Conservation (phyloP, 2,888 invertebrate species). For the Adineta ricciae region DNA sequence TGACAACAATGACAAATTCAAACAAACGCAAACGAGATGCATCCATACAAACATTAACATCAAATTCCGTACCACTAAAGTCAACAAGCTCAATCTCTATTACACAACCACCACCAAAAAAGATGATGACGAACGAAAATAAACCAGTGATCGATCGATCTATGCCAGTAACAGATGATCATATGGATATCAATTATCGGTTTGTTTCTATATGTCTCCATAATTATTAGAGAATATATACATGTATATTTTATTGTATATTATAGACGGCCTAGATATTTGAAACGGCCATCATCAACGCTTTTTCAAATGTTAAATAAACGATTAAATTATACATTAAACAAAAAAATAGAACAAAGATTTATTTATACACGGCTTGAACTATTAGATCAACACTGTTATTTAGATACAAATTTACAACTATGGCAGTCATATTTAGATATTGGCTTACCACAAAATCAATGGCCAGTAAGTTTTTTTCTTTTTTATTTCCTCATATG, state of each 20-base stretch:
- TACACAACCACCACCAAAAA: not conserved
- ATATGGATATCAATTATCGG: not conserved
- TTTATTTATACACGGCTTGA: not conserved
- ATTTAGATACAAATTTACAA: not conserved
- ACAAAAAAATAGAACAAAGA: not conserved
- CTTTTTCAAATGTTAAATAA: not conserved
- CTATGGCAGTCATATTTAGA: not conserved
- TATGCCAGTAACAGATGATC: not conserved
- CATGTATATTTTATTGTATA: not conserved
- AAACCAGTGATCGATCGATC: not conserved
- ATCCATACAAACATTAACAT: not conserved
- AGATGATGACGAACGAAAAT: not conserved
- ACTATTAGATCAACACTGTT: not conserved
- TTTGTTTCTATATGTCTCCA: not conserved
- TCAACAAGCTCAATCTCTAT: not conserved
- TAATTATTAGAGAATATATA: not conserved
- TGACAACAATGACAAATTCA: not conserved
- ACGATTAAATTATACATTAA: not conserved
- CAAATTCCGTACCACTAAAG: not conserved
- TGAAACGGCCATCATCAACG: not conserved
- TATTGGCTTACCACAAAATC: not conserved
- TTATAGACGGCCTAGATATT: not conserved
- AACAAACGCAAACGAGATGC: not conserved
- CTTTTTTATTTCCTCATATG: not conserved
- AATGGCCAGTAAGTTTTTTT: not conserved